phyloP scores from a whole-genome alignment of 1,140 invertebrate species.

The Diabrotica virgifera region DNA sequence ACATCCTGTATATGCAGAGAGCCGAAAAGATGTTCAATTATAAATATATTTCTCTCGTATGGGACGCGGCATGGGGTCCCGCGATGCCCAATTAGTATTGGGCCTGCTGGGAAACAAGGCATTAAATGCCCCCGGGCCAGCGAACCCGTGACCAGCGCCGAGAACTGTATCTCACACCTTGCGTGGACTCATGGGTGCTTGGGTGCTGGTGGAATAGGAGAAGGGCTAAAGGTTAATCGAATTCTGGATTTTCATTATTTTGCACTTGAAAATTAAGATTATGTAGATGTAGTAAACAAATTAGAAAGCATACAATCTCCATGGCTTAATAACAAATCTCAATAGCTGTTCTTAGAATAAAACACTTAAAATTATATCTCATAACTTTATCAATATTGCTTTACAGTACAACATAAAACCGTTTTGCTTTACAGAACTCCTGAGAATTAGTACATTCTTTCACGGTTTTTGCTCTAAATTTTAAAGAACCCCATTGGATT shows the following conservation, averaged over 20 bases:
- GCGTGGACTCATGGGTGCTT: not conserved
- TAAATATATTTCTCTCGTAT: conserved; percentile 8
- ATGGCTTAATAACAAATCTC: no score
- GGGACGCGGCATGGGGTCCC: conserved; percentile 19
- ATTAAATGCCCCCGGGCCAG: conserved; percentile 26
- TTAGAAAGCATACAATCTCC: no score
- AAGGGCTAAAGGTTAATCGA: not conserved
- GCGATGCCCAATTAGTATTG: conserved; percentile 31
- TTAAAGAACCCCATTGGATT: no score
- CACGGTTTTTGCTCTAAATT: no score
- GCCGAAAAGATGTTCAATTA: not conserved
- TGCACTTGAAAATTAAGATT: not conserved
- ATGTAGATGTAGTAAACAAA: no score
- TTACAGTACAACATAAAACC: no score
- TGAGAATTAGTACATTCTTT: no score
- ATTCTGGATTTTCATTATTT: not conserved
- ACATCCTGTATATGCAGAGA: not conserved
- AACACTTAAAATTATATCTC: no score
- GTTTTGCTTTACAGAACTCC: no score
- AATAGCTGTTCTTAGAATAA: no score
- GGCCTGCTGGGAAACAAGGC: conserved; percentile 32
- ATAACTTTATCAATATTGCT: no score
- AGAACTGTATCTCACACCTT: conserved; percentile 15
- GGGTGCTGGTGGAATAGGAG: not conserved
- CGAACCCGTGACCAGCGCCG: not conserved